These are phyloP conservation scores for Augochlorella aurata DNA, from an alignment of 2,888 invertebrate species.

Conservation along the genomic window DNA sequence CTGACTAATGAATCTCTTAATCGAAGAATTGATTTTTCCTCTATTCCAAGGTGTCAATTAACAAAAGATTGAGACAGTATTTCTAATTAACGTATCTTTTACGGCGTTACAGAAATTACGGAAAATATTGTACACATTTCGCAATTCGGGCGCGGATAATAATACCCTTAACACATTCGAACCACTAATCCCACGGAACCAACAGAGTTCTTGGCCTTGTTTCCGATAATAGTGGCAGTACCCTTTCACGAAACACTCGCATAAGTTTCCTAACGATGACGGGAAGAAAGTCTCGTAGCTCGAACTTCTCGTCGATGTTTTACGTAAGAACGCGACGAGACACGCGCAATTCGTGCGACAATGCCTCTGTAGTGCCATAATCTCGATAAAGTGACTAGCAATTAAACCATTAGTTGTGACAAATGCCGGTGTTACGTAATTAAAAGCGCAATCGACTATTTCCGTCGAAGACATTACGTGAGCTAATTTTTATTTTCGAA, in stretches of 20 bases:
- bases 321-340: slow-evolving; percentile 40
- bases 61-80: not conserved
- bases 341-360: slow-evolving; percentile 18
- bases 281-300: slow-evolving; percentile 29
- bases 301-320: slow-evolving; percentile 22
- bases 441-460: slow-evolving; percentile 9
- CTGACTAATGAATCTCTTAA: not conserved
- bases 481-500: not conserved
- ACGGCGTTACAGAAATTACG: not conserved
- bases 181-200: not conserved
- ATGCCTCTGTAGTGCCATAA: not conserved
- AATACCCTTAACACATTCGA: not conserved
- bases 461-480: not conserved
- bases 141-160: not conserved
- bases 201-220: slow-evolving; percentile 41
- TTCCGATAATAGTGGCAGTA: slow-evolving; percentile 47
- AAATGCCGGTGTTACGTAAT: slow-evolving; percentile 22
- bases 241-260: slow-evolving; percentile 48
- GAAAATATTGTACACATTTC: not conserved
- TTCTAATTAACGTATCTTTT: not conserved
- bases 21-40: not conserved
- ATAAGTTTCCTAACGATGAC: slow-evolving; percentile 17
- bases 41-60: not conserved
- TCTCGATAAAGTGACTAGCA: not conserved
- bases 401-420: not conserved